Conservation (phyloP, 1,140 invertebrate species). For the Drosophila willistoni region DNA sequence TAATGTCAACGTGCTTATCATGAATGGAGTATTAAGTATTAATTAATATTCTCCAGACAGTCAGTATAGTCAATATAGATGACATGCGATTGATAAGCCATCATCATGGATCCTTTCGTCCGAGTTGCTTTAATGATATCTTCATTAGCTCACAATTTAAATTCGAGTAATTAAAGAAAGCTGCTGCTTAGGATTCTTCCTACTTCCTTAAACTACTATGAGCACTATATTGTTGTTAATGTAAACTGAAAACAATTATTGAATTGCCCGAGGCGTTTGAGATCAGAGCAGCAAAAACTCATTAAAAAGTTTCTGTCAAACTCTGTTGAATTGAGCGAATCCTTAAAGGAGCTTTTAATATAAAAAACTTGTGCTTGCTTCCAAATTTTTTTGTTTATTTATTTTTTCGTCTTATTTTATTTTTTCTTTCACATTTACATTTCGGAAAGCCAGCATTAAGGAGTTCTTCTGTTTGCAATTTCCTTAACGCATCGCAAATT, state of each 20-base stretch:
- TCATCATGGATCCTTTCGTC: no score
- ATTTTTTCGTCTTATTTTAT: neutral
- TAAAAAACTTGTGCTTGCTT: neutral
- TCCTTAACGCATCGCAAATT: neutral
- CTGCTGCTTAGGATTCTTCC: neutral
- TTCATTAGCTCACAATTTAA: neutral
- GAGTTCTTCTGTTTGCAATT: neutral
- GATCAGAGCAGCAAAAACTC: constrained; percentile 10
- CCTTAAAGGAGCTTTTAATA: constrained; percentile 3
- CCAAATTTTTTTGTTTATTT: neutral
- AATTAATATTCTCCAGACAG: constrained; percentile 42
- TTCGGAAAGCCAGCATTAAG: neutral
- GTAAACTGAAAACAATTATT: constrained; percentile 15
- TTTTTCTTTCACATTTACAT: neutral
- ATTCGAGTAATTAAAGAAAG: neutral
- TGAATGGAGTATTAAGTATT: constrained; percentile 50
- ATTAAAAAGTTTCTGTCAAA: constrained; percentile 13
- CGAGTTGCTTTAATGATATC: neutral
- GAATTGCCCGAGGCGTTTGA: neutral
- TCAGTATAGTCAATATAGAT: neutral
- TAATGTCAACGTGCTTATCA: constrained; percentile 46
- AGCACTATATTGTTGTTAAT: neutral
- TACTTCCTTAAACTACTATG: neutral
- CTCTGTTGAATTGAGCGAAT: neutral
- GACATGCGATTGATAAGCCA: constrained; percentile 37